A percentile compares a stretch with the other conserved stretches of the same genome.
Conservation (phyloP, 2,888 invertebrate species). For the Leptothorax acervorum region DNA sequence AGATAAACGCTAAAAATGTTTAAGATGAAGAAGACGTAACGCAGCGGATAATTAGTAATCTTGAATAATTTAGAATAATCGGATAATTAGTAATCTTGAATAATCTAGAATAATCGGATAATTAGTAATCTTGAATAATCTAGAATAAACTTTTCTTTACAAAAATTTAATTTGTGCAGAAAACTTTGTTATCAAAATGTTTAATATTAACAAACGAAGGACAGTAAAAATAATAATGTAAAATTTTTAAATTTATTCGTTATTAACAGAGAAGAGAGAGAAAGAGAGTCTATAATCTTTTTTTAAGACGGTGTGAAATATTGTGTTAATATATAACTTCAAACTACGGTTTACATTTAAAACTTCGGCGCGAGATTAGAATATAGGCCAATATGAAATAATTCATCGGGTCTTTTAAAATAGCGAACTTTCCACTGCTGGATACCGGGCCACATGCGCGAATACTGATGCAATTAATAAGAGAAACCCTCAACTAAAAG, state of each 20-base stretch:
- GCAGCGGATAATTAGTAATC: neutral
- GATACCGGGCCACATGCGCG: neutral
- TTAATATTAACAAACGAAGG: neutral
- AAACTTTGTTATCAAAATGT: neutral
- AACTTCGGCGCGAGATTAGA: neutral
- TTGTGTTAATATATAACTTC: conserved; percentile 2
- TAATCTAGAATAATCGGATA: neutral
- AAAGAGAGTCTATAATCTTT: neutral
- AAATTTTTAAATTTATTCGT: neutral
- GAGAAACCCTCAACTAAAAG: conserved; percentile 24
- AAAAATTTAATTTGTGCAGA: neutral
- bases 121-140: neutral
- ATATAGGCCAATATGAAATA: conserved; percentile 38
- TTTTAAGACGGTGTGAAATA: neutral
- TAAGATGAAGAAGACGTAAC: neutral
- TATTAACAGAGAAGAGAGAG: neutral
- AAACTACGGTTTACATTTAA: neutral
- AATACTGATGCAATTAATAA: conserved; percentile 36
- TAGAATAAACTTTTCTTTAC: neutral
- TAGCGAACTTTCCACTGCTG: neutral
- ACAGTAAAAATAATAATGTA: neutral
- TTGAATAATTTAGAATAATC: neutral
- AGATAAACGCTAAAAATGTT: neutral
- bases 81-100: neutral
- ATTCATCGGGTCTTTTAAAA: conserved; percentile 40